phyloP scores from a whole-genome alignment of 2,113 vertebrate species.

The Caretta caretta region DNA sequence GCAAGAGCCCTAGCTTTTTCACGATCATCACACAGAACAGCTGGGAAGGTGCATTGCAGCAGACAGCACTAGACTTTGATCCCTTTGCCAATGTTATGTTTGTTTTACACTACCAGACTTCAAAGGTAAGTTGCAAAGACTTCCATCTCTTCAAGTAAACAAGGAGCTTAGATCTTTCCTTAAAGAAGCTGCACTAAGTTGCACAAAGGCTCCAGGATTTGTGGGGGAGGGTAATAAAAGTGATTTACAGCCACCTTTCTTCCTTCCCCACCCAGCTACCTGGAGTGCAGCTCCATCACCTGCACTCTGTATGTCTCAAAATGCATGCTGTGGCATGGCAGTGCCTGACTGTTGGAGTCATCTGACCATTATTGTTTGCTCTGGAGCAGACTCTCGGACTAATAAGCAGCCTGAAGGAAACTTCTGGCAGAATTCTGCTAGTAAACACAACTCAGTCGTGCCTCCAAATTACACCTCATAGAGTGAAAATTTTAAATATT shows the following conservation, averaged over 20 bases:
- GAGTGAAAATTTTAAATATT: neutral
- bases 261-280: neutral
- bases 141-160: neutral
- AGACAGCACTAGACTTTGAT: neutral
- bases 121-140: neutral
- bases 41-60: neutral
- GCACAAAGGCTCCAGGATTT: neutral
- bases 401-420: rapidly evolving
- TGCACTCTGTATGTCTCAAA: rapidly evolving
- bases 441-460: neutral
- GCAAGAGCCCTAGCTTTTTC: neutral
- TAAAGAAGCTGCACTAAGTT: neutral
- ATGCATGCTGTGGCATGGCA: neutral
- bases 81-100: neutral
- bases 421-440: neutral
- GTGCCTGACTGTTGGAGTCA: neutral
- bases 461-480: neutral
- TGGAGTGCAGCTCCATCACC: neutral
- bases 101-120: neutral
- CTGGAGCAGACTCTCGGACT: neutral
- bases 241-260: neutral
- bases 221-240: neutral
- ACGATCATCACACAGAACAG: too few relatives aligned
- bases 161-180: neutral
- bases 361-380: neutral